Base-by-base conservation (phyloP, 1,140 invertebrate species). In the Scaptomyza hsui region DNA sequence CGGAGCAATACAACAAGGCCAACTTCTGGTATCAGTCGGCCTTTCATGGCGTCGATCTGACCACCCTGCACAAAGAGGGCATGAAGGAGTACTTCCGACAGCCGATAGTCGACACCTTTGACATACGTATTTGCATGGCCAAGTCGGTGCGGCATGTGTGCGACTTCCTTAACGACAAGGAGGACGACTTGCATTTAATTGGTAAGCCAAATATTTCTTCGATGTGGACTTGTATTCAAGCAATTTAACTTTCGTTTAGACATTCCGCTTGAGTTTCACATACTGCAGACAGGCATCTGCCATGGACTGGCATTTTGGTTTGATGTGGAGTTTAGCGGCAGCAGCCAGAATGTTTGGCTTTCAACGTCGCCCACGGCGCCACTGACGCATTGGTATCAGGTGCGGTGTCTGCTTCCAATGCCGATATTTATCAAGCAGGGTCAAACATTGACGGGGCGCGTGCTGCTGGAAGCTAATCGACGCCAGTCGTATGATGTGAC, bases 361-460 rank as follows among this genome's bases (percentile, higher is more conserved):
- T 99, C 98, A n/a, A 99, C 99, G 16, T 95, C 98, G 5, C 99
- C 99, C 0, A 99, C 98, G 13, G 98, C 99, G 91, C 97, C 98
- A n/a, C 92, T 99, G 2, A 99, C 99, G 29, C 99, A 99, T 92
- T 99, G 99, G 99, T 99, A 99, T 92, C 98, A 99, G 94, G 98
- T 99, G 7, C 94, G 99, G 42, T 99, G 98, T 92, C 93, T 99
- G 26, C 91, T 99, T 24, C 97, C 98, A 89, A 96, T 95, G 70
- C 99, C 99, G 4, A 94, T 99, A 26, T 96, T 99, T 89, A 97
- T 97, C 29, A 98, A 98, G 93, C 96, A 97, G 91, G 98, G 98
- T 2, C 98, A 99, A 92, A 93, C 96, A 3, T 92, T 99, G 21
- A 96, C 95, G 10, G 99, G 98, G 5, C 94, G 95, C 88, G 97